Conservation (phyloP, 2,888 invertebrate species). For the Ethmia dodecea region DNA sequence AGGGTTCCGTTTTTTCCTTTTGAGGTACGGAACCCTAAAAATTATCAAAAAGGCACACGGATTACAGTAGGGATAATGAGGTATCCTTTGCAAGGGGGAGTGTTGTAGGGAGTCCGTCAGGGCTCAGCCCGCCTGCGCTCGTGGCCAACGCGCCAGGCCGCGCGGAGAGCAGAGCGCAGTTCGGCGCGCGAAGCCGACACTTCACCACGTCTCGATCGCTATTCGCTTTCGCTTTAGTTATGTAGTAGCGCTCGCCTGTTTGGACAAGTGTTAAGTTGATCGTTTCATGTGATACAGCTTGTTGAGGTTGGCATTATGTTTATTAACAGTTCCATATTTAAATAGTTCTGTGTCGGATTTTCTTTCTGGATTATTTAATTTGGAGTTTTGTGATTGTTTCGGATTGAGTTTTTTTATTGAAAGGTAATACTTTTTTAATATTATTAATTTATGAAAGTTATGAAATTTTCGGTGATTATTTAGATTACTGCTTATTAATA, state of each 20-base stretch:
- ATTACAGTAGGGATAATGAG: conserved; percentile 74
- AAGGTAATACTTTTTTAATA: too few species aligned
- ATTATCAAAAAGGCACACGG: conserved; percentile 69
- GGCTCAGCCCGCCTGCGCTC: conserved; percentile 18
- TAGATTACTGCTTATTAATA: too few species aligned
- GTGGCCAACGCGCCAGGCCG: conserved; percentile 1
- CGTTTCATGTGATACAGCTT: conserved; percentile 71
- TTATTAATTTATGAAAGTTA: too few species aligned
- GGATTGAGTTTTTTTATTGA: conserved; percentile 19
- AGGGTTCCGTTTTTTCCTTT: too few species aligned
- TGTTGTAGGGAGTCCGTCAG: conserved; percentile 33
- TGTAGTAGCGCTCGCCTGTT: conserved; percentile 57
- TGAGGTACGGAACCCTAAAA: too few species aligned
- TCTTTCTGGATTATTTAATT: conserved; percentile 37
- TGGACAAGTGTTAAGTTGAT: conserved; percentile 76
- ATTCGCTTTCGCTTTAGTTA: conserved; percentile 38
- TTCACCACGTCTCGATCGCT: conserved; percentile 34
- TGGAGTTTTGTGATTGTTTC: conserved; percentile 35
- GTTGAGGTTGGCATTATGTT: conserved; percentile 68
- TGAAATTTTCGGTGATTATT: too few species aligned
- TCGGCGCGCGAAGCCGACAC: conserved; percentile 63
- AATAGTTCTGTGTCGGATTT: conserved; percentile 46
- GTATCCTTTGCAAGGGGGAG: conserved; percentile 65
- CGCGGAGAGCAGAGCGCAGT: conserved; percentile 41
- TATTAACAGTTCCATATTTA: conserved; percentile 65